Evolutionary conservation across 2,113 vertebrate genomes (phyloP).

Genomic region (Theropithecus gelada): DNA sequence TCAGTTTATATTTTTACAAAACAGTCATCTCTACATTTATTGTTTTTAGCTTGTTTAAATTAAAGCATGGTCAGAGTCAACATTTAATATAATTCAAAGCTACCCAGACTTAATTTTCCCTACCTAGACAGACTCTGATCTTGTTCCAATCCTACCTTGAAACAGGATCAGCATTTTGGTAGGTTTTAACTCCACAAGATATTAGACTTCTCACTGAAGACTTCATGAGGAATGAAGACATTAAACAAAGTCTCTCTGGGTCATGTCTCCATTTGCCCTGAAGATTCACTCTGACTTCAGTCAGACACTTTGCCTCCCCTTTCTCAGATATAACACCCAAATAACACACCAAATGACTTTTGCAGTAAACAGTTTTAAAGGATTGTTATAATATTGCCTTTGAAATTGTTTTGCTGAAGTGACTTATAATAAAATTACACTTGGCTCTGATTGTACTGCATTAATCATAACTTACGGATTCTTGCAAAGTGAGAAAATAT

Average conservation of each 20-base stretch:
- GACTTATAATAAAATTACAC: conserved; percentile 21
- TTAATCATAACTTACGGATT: conserved; percentile 34
- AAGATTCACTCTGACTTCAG: not conserved
- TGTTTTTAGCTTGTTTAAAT: conserved; percentile 31
- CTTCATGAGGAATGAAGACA: not conserved
- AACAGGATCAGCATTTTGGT: not conserved
- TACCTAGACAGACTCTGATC: not conserved
- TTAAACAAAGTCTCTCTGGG: not conserved
- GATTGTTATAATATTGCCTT: conserved; percentile 18
- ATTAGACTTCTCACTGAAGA: not conserved
- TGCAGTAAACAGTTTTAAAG: conserved; percentile 6
- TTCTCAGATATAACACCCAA: not conserved
- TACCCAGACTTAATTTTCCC: not conserved
- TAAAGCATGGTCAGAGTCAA: not conserved
- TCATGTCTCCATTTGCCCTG: not conserved
- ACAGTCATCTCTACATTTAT: not conserved
- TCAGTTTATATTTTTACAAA: conserved; percentile 20
- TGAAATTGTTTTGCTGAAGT: conserved; percentile 25
- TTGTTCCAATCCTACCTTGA: not conserved
- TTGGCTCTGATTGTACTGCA: not conserved
- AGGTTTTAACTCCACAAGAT: not conserved
- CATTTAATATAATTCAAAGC: conserved; percentile 18
- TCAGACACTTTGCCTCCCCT: not conserved
- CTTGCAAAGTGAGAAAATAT: conserved; percentile 9
- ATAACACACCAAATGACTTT: not conserved